Evolutionary conservation across 2,113 vertebrate genomes (phyloP).

Genomic region (Maccullochella peelii): DNA sequence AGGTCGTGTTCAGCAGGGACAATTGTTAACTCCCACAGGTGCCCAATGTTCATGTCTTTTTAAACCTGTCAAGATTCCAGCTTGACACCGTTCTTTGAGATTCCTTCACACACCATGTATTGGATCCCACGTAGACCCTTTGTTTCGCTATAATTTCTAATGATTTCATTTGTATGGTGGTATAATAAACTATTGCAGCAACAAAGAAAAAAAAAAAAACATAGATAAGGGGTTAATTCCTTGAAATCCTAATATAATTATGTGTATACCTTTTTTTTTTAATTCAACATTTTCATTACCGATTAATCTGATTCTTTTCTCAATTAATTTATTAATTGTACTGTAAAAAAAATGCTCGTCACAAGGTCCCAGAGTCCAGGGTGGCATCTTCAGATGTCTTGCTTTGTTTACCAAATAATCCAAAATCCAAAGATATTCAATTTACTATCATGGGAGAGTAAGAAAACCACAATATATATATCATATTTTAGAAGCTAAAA

Average conservation of each 20-base stretch:
- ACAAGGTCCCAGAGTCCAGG: background rate
- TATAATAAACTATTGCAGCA: background rate
- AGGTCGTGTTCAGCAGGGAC: slow-evolving; percentile 52
- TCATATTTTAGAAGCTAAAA: background rate
- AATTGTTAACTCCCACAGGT: slow-evolving; percentile 52
- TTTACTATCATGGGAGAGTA: background rate
- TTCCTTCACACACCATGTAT: background rate
- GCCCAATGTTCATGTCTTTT: slow-evolving; percentile 50
- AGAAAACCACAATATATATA: background rate
- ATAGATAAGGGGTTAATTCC: too few species aligned
- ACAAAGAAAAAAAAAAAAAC: background rate
- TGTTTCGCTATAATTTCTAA: background rate
- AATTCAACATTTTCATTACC: background rate
- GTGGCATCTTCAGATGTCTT: background rate
- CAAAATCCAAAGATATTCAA: background rate
- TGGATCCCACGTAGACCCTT: background rate
- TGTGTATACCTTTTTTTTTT: background rate
- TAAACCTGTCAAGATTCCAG: slow-evolving; percentile 38
- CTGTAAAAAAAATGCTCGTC: too few species aligned
- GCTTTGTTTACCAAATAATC: too few species aligned
- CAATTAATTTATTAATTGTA: background rate
- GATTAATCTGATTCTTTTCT: background rate
- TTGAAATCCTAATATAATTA: background rate
- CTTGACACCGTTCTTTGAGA: slow-evolving; percentile 13
- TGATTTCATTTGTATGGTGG: background rate